Base-by-base conservation (phyloP, 2,888 invertebrate genomes). In the Xestia c-nigrum region DNA sequence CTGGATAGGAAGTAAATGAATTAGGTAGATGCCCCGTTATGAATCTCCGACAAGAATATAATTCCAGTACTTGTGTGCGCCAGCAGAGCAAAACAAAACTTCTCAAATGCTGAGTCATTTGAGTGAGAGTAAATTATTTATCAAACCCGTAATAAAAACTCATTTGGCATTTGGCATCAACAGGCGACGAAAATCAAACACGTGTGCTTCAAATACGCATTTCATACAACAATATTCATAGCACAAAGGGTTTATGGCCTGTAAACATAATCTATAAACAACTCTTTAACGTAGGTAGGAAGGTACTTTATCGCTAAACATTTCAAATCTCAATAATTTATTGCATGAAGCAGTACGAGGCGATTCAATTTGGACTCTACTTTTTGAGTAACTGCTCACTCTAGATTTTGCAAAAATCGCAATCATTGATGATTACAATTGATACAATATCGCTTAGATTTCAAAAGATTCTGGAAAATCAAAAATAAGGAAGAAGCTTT, bases 81-180 rank as follows among this genome's bases (percentile, higher is more conserved):
- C 40, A 55, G 14, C 19, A 47, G 31, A n/a, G 7, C 19, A 38
- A 77, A 65, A 69, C 65, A 82, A 65, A 16, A 72, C 9, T 64
- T 16, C 21, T 47, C n/a, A 64, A 43, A 16, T 43, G 64, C 64
- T 38, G 68, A 74, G 38, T 80, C 80, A 80, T 84, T 63, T 5
- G 24, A 59, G 57, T 71, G 47, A 71, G 47, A 80, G 43, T 66
- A 40, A 78, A 76, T 63, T 52, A 73, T 74, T 67, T 69, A 72
- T 84, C n/a, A 66, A 71, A 82, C 66, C 74, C 63, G 66, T 74
- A 38, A 24, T 59, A 50, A 65, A 65, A 1, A 78, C 50, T 72
- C 43, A 71, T 73, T 86, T 86, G 85, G 83, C 80, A 83, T 74
- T n/a, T 61, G 68, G 65, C 74, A 38, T 77, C 65, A 68, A 52